Percentiles rank a stretch among this genome's conserved stretches.
Evolutionary conservation across 2,888 invertebrate genomes (phyloP).

Genomic region (Mythimna ferrago): DNA sequence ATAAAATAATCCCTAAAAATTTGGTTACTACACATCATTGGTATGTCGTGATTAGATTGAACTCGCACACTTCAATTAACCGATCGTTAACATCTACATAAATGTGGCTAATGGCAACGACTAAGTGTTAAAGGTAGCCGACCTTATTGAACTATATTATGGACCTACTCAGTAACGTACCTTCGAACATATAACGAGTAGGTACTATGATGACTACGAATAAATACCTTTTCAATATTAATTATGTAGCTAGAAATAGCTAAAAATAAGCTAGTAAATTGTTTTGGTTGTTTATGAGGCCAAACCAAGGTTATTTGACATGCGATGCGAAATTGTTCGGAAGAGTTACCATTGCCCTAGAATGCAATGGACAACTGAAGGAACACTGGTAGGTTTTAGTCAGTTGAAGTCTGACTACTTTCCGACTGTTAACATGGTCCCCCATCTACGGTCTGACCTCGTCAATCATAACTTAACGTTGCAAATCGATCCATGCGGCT

Average conservation of each 20-base stretch:
- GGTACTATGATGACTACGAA: background rate
- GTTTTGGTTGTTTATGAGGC: background rate
- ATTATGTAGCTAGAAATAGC: background rate
- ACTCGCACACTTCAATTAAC: conserved; percentile 11
- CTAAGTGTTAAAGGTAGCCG: conserved; percentile 36
- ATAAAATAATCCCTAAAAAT: background rate
- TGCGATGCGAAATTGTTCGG: no score
- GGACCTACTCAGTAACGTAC: conserved; percentile 2
- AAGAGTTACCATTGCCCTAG: no score
- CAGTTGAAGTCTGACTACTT: no score
- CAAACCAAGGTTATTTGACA: background rate
- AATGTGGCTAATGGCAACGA: conserved; percentile 56
- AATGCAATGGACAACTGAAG: no score
- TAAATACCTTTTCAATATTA: background rate
- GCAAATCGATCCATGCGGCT: no score
- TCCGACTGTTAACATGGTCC: no score
- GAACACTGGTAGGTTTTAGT: no score
- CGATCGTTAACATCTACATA: conserved; percentile 22
- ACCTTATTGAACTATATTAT: conserved; percentile 29
- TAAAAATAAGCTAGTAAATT: background rate
- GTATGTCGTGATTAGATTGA: conserved; percentile 3
- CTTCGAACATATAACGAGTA: background rate
- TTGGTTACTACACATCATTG: conserved; percentile 1
- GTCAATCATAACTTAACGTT: no score
- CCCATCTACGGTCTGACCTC: no score